Percentiles rank a stretch among this genome's conserved stretches.
These are phyloP conservation scores for Parapsyche elsis DNA, from an alignment of 1,140 invertebrate species.

Conservation along the genomic window DNA sequence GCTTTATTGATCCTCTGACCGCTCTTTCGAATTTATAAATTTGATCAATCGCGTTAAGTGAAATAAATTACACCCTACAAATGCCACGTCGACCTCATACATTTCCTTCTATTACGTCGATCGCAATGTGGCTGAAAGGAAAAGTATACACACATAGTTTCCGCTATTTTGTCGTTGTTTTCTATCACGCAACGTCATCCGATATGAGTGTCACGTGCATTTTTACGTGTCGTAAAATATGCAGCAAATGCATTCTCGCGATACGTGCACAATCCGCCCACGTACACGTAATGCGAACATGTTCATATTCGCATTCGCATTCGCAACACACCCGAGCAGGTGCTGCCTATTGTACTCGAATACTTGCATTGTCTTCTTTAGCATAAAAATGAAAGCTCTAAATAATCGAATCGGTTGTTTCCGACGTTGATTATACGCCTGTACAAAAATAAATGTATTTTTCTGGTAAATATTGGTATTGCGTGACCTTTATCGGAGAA, in stretches of 20 bases:
- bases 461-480: no score
- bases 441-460: no score
- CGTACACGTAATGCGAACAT: slow-evolving; percentile 31
- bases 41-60: slow-evolving; percentile 19
- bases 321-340: slow-evolving; percentile 3
- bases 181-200: not conserved
- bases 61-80: slow-evolving; percentile 10
- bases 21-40: slow-evolving; percentile 24
- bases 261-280: not conserved
- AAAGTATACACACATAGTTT: no score
- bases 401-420: no score
- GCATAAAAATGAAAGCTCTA: no score
- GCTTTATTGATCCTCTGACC: slow-evolving; percentile 12
- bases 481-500: no score
- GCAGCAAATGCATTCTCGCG: not conserved
- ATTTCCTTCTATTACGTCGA: no score
- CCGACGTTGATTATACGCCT: no score
- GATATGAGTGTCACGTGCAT: slow-evolving; percentile 7
- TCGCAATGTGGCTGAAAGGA: no score
- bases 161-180: slow-evolving; percentile 9
- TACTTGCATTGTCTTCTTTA: no score
- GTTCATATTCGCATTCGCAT: slow-evolving; percentile 34
- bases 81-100: no score
- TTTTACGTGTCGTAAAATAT: slow-evolving; percentile 22
- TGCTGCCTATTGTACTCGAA: not conserved